Percentiles rank a stretch among this genome's conserved stretches.
Evolutionary conservation across 2,888 invertebrate species (phyloP).

Genomic region (Entomobrya proxima): DNA sequence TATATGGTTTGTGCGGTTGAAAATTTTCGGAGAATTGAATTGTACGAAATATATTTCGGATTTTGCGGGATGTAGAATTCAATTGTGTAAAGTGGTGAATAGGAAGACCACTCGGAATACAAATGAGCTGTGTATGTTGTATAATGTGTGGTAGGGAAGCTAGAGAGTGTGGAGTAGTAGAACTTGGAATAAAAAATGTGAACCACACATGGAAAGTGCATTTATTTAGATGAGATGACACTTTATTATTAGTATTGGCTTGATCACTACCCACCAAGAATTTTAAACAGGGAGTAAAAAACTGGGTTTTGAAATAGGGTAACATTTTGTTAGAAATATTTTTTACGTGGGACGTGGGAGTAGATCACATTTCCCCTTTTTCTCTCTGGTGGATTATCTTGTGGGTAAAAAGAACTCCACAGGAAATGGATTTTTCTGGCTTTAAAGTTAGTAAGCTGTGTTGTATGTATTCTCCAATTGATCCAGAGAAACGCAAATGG

Average conservation of each 20-base stretch:
- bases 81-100: slow-evolving; percentile 14
- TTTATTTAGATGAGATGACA: neutral
- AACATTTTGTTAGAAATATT: neutral
- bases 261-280: neutral
- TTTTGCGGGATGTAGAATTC: neutral
- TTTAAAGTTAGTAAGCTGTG: neutral
- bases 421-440: slow-evolving; percentile 22
- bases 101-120: slow-evolving; percentile 8
- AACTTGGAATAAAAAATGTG: neutral
- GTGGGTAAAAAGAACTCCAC: neutral
- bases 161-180: neutral
- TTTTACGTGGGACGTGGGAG: neutral
- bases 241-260: slow-evolving; percentile 1
- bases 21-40: slow-evolving; percentile 15
- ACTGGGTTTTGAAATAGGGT: neutral
- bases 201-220: neutral
- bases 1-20: neutral
- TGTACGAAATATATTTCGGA: neutral
- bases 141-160: neutral
- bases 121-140: neutral
- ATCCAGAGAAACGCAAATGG: neutral
- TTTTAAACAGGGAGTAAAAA: neutral
- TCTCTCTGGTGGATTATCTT: slow-evolving; percentile 32
- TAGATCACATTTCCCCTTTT: slow-evolving; percentile 1
- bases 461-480: neutral